Conservation (phyloP, 2,888 invertebrate species). For the Chalcosyrphus nemorum region DNA sequence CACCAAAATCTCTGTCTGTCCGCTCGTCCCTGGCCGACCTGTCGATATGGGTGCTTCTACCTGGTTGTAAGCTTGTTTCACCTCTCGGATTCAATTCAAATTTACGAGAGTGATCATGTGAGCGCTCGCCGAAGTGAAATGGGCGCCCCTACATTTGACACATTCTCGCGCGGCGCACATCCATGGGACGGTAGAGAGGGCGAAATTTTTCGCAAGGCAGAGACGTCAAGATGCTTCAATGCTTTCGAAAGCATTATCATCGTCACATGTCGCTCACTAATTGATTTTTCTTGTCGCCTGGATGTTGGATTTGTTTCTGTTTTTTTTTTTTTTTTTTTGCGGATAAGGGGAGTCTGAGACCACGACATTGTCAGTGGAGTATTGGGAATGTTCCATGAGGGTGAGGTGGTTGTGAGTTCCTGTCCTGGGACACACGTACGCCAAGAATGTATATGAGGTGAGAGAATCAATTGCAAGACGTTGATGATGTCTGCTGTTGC, state of each 20-base stretch:
- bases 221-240: constrained; percentile 72
- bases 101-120: constrained; percentile 73
- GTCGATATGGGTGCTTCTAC: not conserved
- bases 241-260: constrained; percentile 79
- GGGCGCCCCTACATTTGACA: constrained; percentile 72
- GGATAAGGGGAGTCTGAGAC: constrained; percentile 17
- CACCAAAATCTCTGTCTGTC: constrained; percentile 36
- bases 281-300: constrained; percentile 83
- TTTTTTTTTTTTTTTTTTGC: constrained; percentile 60
- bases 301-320: constrained; percentile 75
- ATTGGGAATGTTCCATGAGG: not conserved
- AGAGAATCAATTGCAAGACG: constrained; percentile 57
- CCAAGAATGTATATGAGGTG: constrained; percentile 30
- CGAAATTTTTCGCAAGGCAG: constrained; percentile 35
- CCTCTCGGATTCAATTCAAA: constrained; percentile 70
- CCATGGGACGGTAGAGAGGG: constrained; percentile 1
- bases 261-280: constrained; percentile 82
- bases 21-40: not conserved
- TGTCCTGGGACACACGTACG: constrained; percentile 23
- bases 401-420: constrained; percentile 15
- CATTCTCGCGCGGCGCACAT: constrained; percentile 53
- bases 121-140: constrained; percentile 71
- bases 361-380: constrained; percentile 43
- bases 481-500: constrained; percentile 29
- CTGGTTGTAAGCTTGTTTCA: constrained; percentile 67